These are phyloP conservation scores for Himalopsyche anomala DNA, from an alignment of 2,888 invertebrate species.

Conservation along the genomic window DNA sequence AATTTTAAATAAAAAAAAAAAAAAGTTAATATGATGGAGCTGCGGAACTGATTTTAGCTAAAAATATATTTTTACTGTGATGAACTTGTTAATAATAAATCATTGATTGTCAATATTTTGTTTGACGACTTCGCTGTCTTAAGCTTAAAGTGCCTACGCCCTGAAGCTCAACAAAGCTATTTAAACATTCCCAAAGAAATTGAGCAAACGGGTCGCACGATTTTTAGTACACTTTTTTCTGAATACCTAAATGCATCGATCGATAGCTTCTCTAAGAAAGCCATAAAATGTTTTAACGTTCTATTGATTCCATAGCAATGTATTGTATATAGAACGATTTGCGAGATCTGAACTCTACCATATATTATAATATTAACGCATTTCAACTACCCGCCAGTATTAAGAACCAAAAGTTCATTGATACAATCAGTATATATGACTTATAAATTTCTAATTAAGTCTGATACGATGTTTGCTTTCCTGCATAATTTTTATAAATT, in stretches of 20 bases:
- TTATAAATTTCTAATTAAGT: too few relatives aligned
- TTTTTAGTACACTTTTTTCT: constrained; percentile 12
- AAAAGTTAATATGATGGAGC: too few relatives aligned
- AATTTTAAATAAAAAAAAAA: too few relatives aligned
- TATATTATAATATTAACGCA: neutral
- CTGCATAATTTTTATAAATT: too few relatives aligned
- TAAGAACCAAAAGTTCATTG: too few relatives aligned
- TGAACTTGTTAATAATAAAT: too few relatives aligned
- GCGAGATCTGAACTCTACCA: neutral
- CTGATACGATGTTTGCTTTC: too few relatives aligned
- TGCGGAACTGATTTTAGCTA: too few relatives aligned
- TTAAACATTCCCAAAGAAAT: constrained; percentile 32
- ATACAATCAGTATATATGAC: too few relatives aligned
- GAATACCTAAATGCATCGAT: constrained; percentile 36
- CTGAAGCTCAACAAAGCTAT: constrained; percentile 30
- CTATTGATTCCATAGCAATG: constrained; percentile 21
- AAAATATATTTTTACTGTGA: too few relatives aligned
- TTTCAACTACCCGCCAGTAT: neutral
- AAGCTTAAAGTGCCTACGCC: neutral
- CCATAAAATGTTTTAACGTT: constrained; percentile 36
- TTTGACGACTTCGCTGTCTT: too few relatives aligned
- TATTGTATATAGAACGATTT: neutral
- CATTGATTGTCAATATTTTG: too few relatives aligned
- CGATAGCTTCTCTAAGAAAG: constrained; percentile 14
- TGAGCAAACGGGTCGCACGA: constrained; percentile 30